phyloP scores from a whole-genome alignment of 2,797 vertebrate species.

The Acomys russatus region DNA sequence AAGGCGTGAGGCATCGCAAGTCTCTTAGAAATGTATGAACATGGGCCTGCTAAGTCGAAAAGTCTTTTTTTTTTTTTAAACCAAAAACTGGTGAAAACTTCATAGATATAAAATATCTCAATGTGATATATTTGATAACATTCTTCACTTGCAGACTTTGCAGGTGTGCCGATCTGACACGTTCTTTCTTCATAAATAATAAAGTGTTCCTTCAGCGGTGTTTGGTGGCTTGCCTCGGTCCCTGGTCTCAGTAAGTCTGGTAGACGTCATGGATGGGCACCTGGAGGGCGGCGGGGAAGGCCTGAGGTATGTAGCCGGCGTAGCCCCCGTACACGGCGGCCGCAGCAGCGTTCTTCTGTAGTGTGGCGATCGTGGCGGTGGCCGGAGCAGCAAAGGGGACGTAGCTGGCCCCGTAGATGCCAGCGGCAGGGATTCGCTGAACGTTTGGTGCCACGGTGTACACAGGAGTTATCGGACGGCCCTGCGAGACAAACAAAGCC shows the following conservation, averaged over 20 bases:
- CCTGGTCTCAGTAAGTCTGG: slow-evolving; percentile 94
- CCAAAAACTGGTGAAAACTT: slow-evolving; percentile 89
- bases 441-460: slow-evolving; percentile 97
- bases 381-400: slow-evolving; percentile 94
- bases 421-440: slow-evolving; percentile 93
- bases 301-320: slow-evolving; percentile 95
- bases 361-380: slow-evolving; percentile 94
- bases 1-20: slow-evolving; percentile 78
- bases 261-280: slow-evolving; percentile 97
- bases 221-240: slow-evolving; percentile 43
- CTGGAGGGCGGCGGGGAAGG: slow-evolving; percentile 96
- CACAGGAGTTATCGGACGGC: slow-evolving; percentile 97
- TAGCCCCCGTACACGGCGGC: slow-evolving; percentile 92
- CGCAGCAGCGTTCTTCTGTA: slow-evolving; percentile 96
- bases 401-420: slow-evolving; percentile 96
- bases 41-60: slow-evolving; percentile 85
- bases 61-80: slow-evolving; percentile 80
- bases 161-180: slow-evolving; percentile 83
- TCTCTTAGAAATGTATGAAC: slow-evolving; percentile 90
- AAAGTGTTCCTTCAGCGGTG: slow-evolving; percentile 92
- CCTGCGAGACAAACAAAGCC: slow-evolving; percentile 87
- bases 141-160: slow-evolving; percentile 86
- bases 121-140: slow-evolving; percentile 76
- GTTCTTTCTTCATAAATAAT: slow-evolving; percentile 95
- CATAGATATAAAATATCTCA: slow-evolving; percentile 90